Evolutionary conservation across 2,797 vertebrate genomes (phyloP).

Genomic region (Novumbra hubbsi): DNA sequence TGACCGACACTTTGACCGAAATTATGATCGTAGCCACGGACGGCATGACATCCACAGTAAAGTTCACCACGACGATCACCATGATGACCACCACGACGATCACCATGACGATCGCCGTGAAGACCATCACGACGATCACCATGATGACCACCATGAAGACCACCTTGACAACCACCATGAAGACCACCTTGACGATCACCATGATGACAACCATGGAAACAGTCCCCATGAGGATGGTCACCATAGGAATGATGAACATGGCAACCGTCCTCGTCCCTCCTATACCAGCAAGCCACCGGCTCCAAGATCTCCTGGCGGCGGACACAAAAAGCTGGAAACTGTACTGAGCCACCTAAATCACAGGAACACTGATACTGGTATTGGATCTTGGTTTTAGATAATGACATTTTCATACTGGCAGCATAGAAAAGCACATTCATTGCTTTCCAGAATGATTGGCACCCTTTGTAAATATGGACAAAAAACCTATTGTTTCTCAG

Average conservation of each 20-base stretch:
- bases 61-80: conserved; percentile 19
- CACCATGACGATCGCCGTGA: conserved; percentile 27
- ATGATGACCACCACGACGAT: conserved; percentile 19
- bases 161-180: conserved; percentile 14
- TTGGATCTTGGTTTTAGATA: neutral
- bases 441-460: no score
- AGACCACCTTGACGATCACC: conserved; percentile 29
- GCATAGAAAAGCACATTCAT: no score
- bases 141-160: conserved; percentile 24
- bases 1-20: neutral
- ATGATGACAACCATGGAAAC: conserved; percentile 26
- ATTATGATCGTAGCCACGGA: conserved; percentile 18
- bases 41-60: conserved; percentile 29
- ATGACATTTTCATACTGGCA: neutral
- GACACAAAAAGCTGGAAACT: conserved; percentile 68
- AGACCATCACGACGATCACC: conserved; percentile 19
- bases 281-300: conserved; percentile 47
- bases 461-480: no score
- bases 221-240: conserved; percentile 25
- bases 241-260: conserved; percentile 27
- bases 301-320: conserved; percentile 22
- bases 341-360: conserved; percentile 68
- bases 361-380: conserved; percentile 60
- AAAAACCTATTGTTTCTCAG: no score
- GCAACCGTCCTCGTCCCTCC: conserved; percentile 36